Evolutionary conservation across 2,888 invertebrate species (phyloP).

Genomic region (Coremacera marginata): DNA sequence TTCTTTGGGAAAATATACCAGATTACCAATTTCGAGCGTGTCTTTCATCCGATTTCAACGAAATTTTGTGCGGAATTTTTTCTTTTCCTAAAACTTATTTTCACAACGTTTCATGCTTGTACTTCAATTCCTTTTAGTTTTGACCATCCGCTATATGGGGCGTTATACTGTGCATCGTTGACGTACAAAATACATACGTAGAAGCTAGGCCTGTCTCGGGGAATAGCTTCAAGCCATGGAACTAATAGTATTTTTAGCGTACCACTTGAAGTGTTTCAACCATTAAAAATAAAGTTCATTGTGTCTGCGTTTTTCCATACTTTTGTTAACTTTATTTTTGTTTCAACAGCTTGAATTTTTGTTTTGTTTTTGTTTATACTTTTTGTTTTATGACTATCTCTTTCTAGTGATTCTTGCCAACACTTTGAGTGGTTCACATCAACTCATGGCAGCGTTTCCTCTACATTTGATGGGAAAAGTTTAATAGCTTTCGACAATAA

Average conservation of each 20-base stretch:
- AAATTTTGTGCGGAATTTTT: too few species aligned
- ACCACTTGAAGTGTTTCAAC: background rate
- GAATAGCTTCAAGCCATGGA: background rate
- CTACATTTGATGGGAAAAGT: conserved; percentile 60
- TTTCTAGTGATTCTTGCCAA: background rate
- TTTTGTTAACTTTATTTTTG: background rate
- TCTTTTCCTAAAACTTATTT: too few species aligned
- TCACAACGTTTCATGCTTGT: too few species aligned
- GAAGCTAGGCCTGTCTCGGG: background rate
- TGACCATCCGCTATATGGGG: too few species aligned
- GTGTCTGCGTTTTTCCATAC: background rate
- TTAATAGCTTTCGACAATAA: conserved; percentile 64
- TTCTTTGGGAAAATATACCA: too few species aligned
- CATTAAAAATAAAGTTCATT: background rate
- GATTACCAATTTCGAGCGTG: too few species aligned
- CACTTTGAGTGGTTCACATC: background rate
- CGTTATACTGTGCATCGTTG: too few species aligned
- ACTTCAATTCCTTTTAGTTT: too few species aligned
- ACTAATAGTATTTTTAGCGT: background rate
- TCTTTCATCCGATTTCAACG: too few species aligned
- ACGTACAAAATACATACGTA: background rate
- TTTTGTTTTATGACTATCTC: background rate
- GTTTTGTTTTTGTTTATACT: background rate
- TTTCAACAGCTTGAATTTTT: too few species aligned
- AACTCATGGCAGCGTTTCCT: background rate